Conservation (phyloP, 2,888 invertebrate species). For the Caenorhabditis becei region DNA sequence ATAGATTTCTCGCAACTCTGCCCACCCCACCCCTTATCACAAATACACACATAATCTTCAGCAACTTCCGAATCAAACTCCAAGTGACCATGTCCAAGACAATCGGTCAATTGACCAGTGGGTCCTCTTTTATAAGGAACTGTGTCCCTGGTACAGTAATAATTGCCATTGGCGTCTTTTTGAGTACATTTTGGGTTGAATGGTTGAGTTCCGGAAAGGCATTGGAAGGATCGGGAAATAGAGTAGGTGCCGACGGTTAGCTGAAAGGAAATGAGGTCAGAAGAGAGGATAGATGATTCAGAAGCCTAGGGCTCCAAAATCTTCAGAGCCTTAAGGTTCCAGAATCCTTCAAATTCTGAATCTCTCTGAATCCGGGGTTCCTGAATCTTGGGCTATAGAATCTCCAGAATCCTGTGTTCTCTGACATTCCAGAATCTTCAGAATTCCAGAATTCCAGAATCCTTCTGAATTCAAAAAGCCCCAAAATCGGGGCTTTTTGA, state of each 20-base stretch:
- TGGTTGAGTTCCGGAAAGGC: not conserved
- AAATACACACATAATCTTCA: constrained; percentile 12
- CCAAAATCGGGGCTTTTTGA: too few species aligned
- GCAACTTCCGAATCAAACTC: not conserved
- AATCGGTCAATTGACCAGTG: constrained; percentile 12
- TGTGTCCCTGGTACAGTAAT: not conserved
- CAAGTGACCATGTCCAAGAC: not conserved
- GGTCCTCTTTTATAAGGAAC: constrained; percentile 13
- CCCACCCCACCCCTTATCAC: not conserved
- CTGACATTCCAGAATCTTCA: too few species aligned
- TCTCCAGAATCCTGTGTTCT: too few species aligned
- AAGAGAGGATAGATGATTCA: too few species aligned
- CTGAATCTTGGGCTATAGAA: too few species aligned
- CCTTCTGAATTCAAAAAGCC: too few species aligned
- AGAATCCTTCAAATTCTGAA: too few species aligned
- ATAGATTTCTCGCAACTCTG: constrained; percentile 1
- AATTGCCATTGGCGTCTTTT: not conserved
- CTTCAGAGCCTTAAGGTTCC: too few species aligned
- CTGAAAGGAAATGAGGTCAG: not conserved
- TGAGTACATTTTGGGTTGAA: not conserved
- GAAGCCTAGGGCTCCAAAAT: too few species aligned
- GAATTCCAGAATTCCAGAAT: not conserved
- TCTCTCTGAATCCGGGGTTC: too few species aligned
- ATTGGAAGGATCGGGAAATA: constrained; percentile 2
- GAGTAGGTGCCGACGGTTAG: not conserved